Percentiles rank a stretch among this genome's conserved stretches.
phyloP scores from a whole-genome alignment of 92 coral and sea anemone genomes.

The Pocillopora meandrina region DNA sequence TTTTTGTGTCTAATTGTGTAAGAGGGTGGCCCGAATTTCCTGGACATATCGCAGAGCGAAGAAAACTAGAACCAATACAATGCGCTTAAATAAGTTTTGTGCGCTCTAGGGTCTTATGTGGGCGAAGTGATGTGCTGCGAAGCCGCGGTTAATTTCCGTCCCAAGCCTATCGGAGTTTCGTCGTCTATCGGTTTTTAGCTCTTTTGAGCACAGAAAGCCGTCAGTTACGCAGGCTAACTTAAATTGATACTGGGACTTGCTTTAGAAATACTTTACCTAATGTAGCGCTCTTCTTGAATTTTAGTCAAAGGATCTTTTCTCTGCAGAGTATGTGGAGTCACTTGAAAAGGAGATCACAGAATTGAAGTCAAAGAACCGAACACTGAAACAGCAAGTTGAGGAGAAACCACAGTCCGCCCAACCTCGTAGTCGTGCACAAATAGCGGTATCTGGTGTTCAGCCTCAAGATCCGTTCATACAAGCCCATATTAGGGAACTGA shows the following conservation, averaged over 20 bases:
- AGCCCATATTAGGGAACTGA: constrained; percentile 83
- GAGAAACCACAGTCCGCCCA: constrained; percentile 55
- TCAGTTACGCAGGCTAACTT: no score
- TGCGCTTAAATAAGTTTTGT: no score
- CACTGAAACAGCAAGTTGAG: constrained; percentile 67
- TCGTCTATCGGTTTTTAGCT: no score
- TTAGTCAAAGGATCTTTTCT: neutral
- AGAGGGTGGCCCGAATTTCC: no score
- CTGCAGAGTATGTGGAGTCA: constrained; percentile 83
- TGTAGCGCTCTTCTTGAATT: neutral
- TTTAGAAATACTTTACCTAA: no score
- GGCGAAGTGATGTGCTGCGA: neutral
- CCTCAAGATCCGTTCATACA: constrained; percentile 73
- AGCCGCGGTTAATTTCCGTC: neutral
- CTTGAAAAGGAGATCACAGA: constrained; percentile 88
- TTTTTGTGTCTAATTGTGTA: no score
- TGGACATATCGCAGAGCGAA: no score
- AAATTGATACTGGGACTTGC: no score
- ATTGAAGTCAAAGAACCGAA: constrained; percentile 82
- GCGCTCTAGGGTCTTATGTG: no score
- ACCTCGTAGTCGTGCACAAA: constrained; percentile 36
- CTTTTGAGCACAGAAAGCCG: no score
- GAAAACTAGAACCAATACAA: no score
- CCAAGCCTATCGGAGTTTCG: no score
- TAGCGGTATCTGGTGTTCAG: constrained; percentile 36